phyloP scores from a whole-genome alignment of 2,888 invertebrate genomes.

The Zygaena filipendulae region DNA sequence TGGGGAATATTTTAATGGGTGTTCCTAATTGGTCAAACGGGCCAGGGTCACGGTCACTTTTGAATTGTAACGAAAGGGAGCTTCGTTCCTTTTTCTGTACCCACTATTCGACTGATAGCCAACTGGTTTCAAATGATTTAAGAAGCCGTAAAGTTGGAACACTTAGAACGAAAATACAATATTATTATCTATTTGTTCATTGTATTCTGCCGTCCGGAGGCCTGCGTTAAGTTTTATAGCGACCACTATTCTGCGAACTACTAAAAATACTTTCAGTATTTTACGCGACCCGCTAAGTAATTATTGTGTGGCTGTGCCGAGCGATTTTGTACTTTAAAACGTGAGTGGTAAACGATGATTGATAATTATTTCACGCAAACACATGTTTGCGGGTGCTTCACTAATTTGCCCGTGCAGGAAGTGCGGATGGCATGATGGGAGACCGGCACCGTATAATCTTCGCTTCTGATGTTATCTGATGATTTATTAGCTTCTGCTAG shows the following conservation, averaged over 20 bases:
- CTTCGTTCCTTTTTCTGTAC: no score
- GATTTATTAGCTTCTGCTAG: conserved; percentile 67
- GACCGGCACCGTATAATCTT: conserved; percentile 63
- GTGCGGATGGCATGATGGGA: conserved; percentile 60
- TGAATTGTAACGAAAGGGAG: conserved; percentile 15
- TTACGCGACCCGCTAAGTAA: conserved; percentile 23
- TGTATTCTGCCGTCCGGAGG: no score
- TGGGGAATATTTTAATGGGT: conserved; percentile 49
- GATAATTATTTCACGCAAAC: no score
- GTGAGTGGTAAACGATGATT: conserved; percentile 20
- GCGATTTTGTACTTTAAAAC: conserved; percentile 26
- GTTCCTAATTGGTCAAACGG: conserved; percentile 58
- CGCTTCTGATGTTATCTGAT: conserved; percentile 62
- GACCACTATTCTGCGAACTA: conserved; percentile 55
- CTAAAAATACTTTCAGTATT: conserved; percentile 56
- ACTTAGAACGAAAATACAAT: conserved; percentile 11
- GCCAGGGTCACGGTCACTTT: conserved; percentile 29
- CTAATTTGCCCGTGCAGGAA: conserved; percentile 65
- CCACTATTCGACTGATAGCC: no score
- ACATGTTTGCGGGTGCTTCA: conserved; percentile 44
- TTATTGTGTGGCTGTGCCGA: conserved; percentile 15
- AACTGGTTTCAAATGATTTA: no score
- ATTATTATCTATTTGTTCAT: conserved; percentile 11
- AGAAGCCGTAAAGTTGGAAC: no score
- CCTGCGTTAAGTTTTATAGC: no score